Evolutionary conservation across 2,888 invertebrate genomes (phyloP), one percentile per base, ranked within the genome.

Genomic region (Drosophila picticornis): DNA sequence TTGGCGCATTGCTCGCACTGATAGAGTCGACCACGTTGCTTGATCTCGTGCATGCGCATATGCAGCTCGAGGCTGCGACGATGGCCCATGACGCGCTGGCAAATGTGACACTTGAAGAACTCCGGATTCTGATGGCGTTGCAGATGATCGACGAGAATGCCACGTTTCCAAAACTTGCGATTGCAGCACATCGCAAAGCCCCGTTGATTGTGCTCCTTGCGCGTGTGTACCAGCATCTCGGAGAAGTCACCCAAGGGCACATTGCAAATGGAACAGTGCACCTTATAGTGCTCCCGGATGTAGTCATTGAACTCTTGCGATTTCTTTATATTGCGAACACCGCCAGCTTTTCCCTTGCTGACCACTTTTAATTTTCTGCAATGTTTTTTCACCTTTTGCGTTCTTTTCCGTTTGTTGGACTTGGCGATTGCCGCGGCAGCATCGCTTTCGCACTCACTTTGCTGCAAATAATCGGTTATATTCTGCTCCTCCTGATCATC

Each of bases 131-230:
- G 77, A 73, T 93, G 93, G 0, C 88, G 84, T 2, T 88, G 84
- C 55, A 93, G 75, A 60, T 93, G 93, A 60, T 93, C 93, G 0
- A 92, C 89, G 5, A 93, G 88, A 0, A 89, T 70, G 0, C 91
- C 89, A 0, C 92, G 88, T 58, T 91, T 91, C 16, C 79, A 84
- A 16, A 91, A 92, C 73, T 93, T 93, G 9, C 88, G 90, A 22
- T 88, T 88, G 58, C 93, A 93, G 58, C 93, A 93, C 22, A 84
- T 68, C 0, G 91, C 88, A 73, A 90, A 93, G 2, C 92, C 93
- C 3, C 85, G 85, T 13, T 81, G 83, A 36, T 91, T 88, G 68
- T 92, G 92, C 51, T 81, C 83, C 13, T 75, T 71, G 7, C 91
- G 84, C 11, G 84, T 83, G 57, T 92, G 92, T 4, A 74, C 48